These are phyloP conservation scores for Hylomyscus alleni DNA, from an alignment of 2,797 vertebrate genomes.

Conservation along the genomic window DNA sequence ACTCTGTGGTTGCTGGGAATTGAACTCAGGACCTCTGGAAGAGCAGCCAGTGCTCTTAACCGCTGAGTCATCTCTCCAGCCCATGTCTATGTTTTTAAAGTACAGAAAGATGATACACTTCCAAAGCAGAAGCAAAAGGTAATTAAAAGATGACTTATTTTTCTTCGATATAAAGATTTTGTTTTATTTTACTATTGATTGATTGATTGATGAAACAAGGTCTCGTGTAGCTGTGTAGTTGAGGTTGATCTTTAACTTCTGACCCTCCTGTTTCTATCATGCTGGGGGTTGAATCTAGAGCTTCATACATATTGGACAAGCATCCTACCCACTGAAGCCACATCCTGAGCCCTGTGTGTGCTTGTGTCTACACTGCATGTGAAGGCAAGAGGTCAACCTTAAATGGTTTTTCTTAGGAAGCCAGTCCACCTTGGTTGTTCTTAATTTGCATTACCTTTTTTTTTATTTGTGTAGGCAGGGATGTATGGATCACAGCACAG, in stretches of 20 bases:
- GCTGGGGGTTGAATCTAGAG: background rate
- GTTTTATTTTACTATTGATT: background rate
- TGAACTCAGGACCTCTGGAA: too few relatives aligned
- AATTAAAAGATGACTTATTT: background rate
- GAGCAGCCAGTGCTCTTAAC: too few relatives aligned
- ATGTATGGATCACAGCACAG: background rate
- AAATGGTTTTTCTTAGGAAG: background rate
- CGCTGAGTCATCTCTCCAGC: too few relatives aligned
- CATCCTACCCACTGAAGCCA: background rate
- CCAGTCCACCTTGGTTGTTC: background rate
- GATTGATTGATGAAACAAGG: background rate
- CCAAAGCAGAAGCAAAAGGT: background rate
- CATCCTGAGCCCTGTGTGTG: background rate
- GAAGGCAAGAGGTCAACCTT: background rate
- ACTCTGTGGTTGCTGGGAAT: too few relatives aligned
- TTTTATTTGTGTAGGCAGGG: background rate
- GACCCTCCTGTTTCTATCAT: background rate
- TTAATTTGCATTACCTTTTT: background rate
- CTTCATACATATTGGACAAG: background rate
- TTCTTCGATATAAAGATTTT: background rate
- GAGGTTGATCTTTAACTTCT: background rate
- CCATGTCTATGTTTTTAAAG: background rate
- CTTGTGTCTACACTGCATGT: background rate
- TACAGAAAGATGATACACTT: constrained; percentile 23
- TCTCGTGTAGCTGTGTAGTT: background rate